Conservation (phyloP, 35 echinoderm and acorn worm species). For the Ophiothrix spiculata region DNA sequence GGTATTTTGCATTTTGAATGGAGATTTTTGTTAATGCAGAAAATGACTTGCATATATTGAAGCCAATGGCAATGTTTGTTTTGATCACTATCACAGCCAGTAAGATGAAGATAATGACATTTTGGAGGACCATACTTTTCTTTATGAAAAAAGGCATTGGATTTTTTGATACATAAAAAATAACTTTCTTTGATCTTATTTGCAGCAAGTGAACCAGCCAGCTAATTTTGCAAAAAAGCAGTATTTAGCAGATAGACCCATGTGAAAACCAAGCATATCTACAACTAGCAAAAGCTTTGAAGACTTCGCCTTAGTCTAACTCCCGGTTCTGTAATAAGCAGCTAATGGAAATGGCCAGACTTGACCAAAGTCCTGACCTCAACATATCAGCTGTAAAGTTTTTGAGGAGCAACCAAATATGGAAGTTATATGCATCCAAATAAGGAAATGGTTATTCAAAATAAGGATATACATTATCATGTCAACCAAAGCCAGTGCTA, state of each 20-base stretch:
- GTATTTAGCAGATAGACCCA: background rate
- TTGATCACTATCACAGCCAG: background rate
- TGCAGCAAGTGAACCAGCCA: slow-evolving; percentile 42
- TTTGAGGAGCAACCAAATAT: background rate
- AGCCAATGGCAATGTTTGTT: no score
- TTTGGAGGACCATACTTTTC: background rate
- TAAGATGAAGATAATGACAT: background rate
- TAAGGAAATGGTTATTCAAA: background rate
- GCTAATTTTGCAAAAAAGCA: slow-evolving; percentile 26
- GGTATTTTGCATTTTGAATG: background rate
- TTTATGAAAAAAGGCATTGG: background rate
- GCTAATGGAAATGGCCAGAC: no score
- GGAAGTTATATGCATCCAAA: background rate
- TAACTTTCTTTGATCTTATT: background rate
- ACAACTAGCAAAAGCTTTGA: background rate
- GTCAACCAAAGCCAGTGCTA: slow-evolving; percentile 6
- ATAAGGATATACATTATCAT: background rate
- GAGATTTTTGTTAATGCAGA: background rate
- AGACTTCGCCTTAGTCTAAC: no score
- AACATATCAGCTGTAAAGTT: no score
- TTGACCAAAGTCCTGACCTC: no score
- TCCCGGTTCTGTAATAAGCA: no score
- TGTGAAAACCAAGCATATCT: slow-evolving; percentile 5
- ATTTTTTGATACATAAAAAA: background rate
- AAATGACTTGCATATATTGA: background rate